A percentile compares a stretch with the other conserved stretches of the same genome.
Conservation (phyloP, 2,888 invertebrate species). For the Pharmacophagus antenor region DNA sequence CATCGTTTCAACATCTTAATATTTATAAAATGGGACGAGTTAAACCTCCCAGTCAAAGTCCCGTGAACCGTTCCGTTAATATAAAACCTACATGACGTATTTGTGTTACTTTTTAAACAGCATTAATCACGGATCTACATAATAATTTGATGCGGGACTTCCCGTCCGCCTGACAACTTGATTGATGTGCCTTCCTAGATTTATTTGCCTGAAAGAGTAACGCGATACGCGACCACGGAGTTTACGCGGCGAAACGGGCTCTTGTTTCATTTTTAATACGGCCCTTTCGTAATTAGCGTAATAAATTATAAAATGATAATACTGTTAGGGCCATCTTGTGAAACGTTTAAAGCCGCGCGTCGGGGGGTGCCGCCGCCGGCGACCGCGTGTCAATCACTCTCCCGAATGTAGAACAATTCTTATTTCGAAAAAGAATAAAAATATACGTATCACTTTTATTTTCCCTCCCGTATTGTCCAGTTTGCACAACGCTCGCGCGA, state of each 20-base stretch:
- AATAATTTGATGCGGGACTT: slow-evolving; percentile 72
- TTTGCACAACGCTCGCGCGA: slow-evolving; percentile 45
- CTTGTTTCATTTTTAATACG: slow-evolving; percentile 73
- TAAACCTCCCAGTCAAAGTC: slow-evolving; percentile 26
- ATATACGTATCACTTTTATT: slow-evolving; percentile 71
- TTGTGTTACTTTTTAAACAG: slow-evolving; percentile 69
- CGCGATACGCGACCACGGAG: slow-evolving; percentile 53
- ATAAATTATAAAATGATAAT: slow-evolving; percentile 81
- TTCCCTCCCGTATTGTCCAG: slow-evolving; percentile 55
- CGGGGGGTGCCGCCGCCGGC: slow-evolving; percentile 68
- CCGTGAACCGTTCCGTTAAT: slow-evolving; percentile 35
- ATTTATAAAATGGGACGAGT: slow-evolving; percentile 16
- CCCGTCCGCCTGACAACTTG: slow-evolving; percentile 76
- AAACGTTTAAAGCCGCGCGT: slow-evolving; percentile 70
- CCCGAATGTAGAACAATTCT: slow-evolving; percentile 78
- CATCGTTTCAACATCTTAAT: slow-evolving; percentile 7
- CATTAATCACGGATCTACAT: slow-evolving; percentile 77
- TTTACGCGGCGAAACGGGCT: slow-evolving; percentile 54
- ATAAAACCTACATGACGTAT: slow-evolving; percentile 61
- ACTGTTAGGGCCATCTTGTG: slow-evolving; percentile 76
- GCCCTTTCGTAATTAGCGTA: slow-evolving; percentile 78
- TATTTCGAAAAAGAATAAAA: slow-evolving; percentile 74
- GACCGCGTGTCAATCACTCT: slow-evolving; percentile 80
- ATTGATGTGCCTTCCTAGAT: slow-evolving; percentile 78
- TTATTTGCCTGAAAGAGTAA: slow-evolving; percentile 71